A percentile compares a stretch with the other conserved stretches of the same genome.
phyloP scores from a whole-genome alignment of 2,797 vertebrate species.

The Potorous gilbertii region DNA sequence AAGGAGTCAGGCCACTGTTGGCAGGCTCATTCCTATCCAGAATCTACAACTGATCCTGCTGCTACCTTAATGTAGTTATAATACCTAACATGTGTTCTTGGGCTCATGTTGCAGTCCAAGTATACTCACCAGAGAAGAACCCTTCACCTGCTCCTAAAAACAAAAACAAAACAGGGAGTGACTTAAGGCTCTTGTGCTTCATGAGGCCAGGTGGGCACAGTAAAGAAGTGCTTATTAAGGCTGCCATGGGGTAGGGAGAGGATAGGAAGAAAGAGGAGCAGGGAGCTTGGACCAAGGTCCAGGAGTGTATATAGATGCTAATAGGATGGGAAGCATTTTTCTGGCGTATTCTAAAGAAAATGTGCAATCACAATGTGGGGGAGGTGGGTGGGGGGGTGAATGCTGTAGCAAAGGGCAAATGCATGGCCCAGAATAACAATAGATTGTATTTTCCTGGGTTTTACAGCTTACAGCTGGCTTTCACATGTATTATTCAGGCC shows the following conservation, averaged over 20 bases:
- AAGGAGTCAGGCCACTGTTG: not conserved
- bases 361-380: conserved; percentile 2
- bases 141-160: not conserved
- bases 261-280: not conserved
- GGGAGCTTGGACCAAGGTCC: not conserved
- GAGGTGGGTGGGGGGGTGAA: not conserved
- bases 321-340: not conserved
- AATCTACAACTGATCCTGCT: not conserved
- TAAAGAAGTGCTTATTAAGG: not conserved
- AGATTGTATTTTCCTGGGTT: not conserved
- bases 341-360: not conserved
- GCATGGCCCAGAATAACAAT: not conserved
- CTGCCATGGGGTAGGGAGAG: not conserved
- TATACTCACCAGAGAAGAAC: not conserved
- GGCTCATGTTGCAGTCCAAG: not conserved
- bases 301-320: not conserved
- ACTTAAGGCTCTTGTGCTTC: not conserved
- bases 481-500: not conserved
- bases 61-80: not conserved
- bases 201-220: not conserved
- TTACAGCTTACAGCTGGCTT: conserved; percentile 7
- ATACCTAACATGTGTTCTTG: not conserved
- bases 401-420: not conserved
- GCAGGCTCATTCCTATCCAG: not conserved
- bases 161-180: not conserved